Conservation (phyloP, 2,888 invertebrate species). For the Hybos culiciformis region DNA sequence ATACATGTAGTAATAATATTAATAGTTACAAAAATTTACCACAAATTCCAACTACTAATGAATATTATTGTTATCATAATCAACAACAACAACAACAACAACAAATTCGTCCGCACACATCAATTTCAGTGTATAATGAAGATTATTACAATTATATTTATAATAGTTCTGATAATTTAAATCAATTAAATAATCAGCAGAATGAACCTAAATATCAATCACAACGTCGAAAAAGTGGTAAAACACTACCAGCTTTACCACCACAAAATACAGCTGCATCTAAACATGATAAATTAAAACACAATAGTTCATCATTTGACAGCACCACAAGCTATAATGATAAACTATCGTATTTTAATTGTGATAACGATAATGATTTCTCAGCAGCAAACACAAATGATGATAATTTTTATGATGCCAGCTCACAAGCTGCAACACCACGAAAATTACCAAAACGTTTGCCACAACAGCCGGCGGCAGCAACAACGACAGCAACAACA, state of each 20-base stretch:
- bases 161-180: slow-evolving; percentile 48
- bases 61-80: neutral
- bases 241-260: slow-evolving; percentile 11
- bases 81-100: neutral
- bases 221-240: neutral
- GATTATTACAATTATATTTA: slow-evolving; percentile 61
- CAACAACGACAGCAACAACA: slow-evolving; percentile 8
- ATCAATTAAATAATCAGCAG: slow-evolving; percentile 19
- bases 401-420: slow-evolving; percentile 1
- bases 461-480: slow-evolving; percentile 8
- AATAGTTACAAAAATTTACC: no score
- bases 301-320: slow-evolving; percentile 8
- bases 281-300: slow-evolving; percentile 24
- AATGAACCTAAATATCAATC: slow-evolving; percentile 12
- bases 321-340: slow-evolving; percentile 1
- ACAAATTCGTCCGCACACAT: neutral
- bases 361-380: neutral
- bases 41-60: no score
- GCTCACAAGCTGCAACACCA: slow-evolving; percentile 11
- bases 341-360: neutral
- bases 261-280: slow-evolving; percentile 22
- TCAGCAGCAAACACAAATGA: slow-evolving; percentile 3
- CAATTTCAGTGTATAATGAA: slow-evolving; percentile 44
- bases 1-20: no score
- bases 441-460: slow-evolving; percentile 25